These are phyloP conservation scores for Erethizon dorsatum DNA, from an alignment of 2,797 vertebrate genomes.

Conservation along the genomic window DNA sequence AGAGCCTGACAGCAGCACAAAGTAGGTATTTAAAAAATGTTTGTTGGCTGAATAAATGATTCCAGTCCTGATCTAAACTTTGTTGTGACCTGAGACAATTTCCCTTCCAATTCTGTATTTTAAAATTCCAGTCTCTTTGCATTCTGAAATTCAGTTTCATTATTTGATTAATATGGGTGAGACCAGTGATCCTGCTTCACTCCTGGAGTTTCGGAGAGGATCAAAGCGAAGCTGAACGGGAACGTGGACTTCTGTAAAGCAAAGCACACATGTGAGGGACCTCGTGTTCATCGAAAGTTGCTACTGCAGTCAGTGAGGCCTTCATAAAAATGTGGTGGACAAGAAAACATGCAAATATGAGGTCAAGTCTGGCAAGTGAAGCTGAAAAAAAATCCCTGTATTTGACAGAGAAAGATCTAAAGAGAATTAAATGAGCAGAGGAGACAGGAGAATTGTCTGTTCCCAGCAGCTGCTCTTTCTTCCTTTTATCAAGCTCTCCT, in stretches of 20 bases:
- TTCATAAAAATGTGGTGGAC: constrained; percentile 76
- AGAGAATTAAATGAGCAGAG: neutral
- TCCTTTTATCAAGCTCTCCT: neutral
- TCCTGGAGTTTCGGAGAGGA: neutral
- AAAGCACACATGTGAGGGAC: neutral
- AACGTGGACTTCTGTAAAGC: neutral
- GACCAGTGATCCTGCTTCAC: neutral
- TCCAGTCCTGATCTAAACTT: neutral
- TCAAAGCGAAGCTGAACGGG: neutral
- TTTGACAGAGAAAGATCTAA: neutral
- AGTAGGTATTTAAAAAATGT: constrained; percentile 12
- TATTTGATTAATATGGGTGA: neutral
- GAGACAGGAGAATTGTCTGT: neutral
- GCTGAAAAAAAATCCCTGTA: neutral
- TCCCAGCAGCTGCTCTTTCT: neutral
- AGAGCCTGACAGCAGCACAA: neutral
- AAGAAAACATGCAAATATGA: constrained; percentile 72
- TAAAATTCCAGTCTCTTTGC: neutral
- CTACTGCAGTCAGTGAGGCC: constrained; percentile 63
- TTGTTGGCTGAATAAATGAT: neutral
- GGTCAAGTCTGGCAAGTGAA: constrained; percentile 25
- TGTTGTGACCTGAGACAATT: neutral
- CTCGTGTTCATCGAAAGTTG: constrained; percentile 69
- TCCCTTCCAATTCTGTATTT: neutral
- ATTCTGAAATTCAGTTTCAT: neutral